Conservation (phyloP, 2,113 vertebrate genomes). For the Regulus satrapa region DNA sequence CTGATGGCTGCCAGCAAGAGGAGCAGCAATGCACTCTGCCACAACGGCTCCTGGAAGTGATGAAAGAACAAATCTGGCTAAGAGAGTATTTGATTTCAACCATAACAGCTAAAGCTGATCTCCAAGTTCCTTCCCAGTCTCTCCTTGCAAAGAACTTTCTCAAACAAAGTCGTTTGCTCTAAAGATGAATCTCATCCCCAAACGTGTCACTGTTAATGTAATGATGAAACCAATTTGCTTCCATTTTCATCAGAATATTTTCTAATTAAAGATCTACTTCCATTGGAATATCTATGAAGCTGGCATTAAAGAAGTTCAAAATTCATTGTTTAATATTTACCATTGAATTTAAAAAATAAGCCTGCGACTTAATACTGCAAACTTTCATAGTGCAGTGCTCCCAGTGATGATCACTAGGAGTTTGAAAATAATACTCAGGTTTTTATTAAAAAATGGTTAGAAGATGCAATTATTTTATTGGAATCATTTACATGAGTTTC, state of each 20-base stretch:
- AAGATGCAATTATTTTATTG: background rate
- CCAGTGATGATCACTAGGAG: background rate
- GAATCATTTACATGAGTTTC: background rate
- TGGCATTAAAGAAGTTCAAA: background rate
- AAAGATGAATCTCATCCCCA: background rate
- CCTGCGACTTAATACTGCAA: background rate
- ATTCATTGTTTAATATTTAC: background rate
- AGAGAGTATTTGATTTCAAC: slow-evolving; percentile 32
- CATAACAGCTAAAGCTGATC: background rate
- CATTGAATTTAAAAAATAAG: slow-evolving; percentile 2
- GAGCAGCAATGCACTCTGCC: background rate
- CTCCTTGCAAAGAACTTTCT: background rate
- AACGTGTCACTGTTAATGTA: background rate
- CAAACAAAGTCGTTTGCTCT: background rate
- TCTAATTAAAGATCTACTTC: background rate
- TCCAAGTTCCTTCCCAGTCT: background rate
- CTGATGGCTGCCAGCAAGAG: slow-evolving; percentile 24
- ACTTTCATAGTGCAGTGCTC: background rate
- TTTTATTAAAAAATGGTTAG: background rate
- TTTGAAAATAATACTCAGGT: background rate
- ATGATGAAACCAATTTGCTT: background rate
- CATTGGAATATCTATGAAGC: background rate
- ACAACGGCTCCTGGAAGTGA: slow-evolving; percentile 22
- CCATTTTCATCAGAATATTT: background rate
- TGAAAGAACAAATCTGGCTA: slow-evolving; percentile 50